Evolutionary conservation across 1,140 invertebrate genomes (phyloP).

Genomic region (Calliopsis andreniformis): DNA sequence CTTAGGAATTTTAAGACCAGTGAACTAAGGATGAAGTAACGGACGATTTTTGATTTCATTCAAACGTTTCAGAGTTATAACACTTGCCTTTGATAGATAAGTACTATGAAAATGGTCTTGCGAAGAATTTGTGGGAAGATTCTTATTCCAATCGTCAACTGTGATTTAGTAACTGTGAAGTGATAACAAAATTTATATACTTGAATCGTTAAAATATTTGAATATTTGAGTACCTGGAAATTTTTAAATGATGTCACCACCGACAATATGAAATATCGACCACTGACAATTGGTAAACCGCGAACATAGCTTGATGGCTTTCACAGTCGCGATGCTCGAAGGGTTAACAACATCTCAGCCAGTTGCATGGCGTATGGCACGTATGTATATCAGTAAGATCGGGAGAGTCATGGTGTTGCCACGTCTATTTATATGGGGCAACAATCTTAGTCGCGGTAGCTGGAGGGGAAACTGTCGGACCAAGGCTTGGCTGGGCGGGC

Average conservation of each 20-base stretch:
- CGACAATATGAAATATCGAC: too few relatives aligned
- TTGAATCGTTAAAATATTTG: too few relatives aligned
- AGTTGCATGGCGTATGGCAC: background rate
- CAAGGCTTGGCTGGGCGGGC: slow-evolving; percentile 52
- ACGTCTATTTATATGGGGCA: slow-evolving; percentile 56
- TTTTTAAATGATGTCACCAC: too few relatives aligned
- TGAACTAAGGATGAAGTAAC: background rate
- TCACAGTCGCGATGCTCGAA: too few relatives aligned
- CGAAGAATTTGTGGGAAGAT: slow-evolving; percentile 10
- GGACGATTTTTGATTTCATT: background rate
- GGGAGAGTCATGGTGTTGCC: background rate
- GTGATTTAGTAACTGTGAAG: too few relatives aligned
- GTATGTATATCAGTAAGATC: slow-evolving; percentile 22
- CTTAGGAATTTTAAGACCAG: background rate
- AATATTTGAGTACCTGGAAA: too few relatives aligned
- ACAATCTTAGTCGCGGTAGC: slow-evolving; percentile 58
- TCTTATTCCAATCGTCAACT: too few relatives aligned
- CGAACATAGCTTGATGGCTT: too few relatives aligned
- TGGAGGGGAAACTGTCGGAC: slow-evolving; percentile 40
- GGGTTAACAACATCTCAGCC: background rate
- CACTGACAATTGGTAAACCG: too few relatives aligned
- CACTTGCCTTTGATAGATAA: background rate
- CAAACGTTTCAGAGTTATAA: background rate
- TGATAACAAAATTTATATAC: too few relatives aligned
- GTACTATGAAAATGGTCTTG: too few relatives aligned